These are phyloP conservation scores for Varroa destructor DNA, from an alignment of 1,140 invertebrate species.

Conservation along the genomic window DNA sequence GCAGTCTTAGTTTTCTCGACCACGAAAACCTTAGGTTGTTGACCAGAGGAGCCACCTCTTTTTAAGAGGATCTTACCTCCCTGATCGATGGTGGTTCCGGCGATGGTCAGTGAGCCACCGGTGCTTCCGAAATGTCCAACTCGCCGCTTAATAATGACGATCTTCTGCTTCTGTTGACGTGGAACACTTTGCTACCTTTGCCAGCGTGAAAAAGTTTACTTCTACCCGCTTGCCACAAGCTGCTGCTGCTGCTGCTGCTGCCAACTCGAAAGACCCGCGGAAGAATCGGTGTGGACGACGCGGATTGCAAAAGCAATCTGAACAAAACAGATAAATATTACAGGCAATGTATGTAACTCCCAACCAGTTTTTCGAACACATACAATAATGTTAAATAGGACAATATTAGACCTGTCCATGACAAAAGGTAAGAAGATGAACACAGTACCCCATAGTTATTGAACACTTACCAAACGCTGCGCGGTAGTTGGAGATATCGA, in stretches of 20 bases:
- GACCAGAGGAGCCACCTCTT: not conserved
- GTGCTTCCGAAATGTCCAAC: slow-evolving; percentile 13
- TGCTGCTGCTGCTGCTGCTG: slow-evolving; percentile 16
- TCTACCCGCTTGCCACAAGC: not conserved
- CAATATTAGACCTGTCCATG: too few relatives aligned
- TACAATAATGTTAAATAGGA: too few relatives aligned
- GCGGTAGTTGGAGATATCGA: too few relatives aligned
- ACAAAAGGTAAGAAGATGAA: too few relatives aligned
- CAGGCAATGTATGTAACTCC: too few relatives aligned
- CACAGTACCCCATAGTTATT: too few relatives aligned
- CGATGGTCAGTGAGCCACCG: slow-evolving; percentile 18
- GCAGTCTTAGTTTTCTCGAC: slow-evolving; percentile 16
- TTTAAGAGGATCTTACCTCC: slow-evolving; percentile 23
- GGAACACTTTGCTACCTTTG: not conserved
- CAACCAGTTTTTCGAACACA: too few relatives aligned
- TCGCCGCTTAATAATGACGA: slow-evolving; percentile 6
- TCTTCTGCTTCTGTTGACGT: slow-evolving; percentile 24
- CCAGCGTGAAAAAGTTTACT: not conserved
- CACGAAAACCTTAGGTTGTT: slow-evolving; percentile 24
- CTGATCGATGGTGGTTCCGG: slow-evolving; percentile 23
- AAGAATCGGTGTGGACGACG: slow-evolving; percentile 11
- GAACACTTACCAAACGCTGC: too few relatives aligned
- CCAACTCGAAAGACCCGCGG: not conserved
- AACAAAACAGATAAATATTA: not conserved
- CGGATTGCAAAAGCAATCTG: not conserved